Evolutionary conservation across 2,888 invertebrate genomes (phyloP).

Genomic region (Hyalella azteca): DNA sequence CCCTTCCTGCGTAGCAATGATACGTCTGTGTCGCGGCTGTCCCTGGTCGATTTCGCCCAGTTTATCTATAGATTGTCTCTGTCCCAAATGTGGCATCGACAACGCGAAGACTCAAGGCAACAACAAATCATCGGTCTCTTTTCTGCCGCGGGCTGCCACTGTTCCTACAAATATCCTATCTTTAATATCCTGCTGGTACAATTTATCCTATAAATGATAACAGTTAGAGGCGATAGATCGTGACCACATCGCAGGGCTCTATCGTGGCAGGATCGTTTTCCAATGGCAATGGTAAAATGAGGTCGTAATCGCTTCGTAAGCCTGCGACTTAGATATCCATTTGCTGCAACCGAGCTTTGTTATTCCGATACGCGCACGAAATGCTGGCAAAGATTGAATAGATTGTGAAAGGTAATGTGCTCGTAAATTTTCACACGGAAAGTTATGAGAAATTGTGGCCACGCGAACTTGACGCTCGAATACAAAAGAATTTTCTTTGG

Average conservation of each 20-base stretch:
- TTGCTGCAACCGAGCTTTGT: neutral
- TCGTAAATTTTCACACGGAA: neutral
- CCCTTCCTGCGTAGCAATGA: too few species aligned
- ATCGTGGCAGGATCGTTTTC: conserved; percentile 17
- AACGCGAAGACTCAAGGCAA: neutral
- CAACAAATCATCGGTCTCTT: conserved; percentile 11
- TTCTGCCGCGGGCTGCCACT: neutral
- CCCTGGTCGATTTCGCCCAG: too few species aligned
- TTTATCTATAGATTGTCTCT: too few species aligned
- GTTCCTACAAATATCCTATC: conserved; percentile 26
- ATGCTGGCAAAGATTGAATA: neutral
- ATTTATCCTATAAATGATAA: conserved; percentile 21
- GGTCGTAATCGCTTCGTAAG: neutral
- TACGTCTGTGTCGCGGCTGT: too few species aligned
- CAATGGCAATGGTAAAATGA: conserved; percentile 22
- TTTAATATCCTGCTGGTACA: neutral
- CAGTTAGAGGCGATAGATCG: conserved; percentile 27
- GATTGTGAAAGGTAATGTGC: neutral
- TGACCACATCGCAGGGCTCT: neutral
- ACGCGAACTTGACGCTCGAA: neutral
- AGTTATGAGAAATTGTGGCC: neutral
- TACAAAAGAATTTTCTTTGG: too few species aligned
- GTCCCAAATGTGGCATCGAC: neutral
- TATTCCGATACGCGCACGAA: neutral
- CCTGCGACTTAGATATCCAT: neutral